A percentile compares a stretch with the other conserved stretches of the same genome.
Evolutionary conservation across 2,888 invertebrate genomes (phyloP).

Genomic region (Xylota segnis): DNA sequence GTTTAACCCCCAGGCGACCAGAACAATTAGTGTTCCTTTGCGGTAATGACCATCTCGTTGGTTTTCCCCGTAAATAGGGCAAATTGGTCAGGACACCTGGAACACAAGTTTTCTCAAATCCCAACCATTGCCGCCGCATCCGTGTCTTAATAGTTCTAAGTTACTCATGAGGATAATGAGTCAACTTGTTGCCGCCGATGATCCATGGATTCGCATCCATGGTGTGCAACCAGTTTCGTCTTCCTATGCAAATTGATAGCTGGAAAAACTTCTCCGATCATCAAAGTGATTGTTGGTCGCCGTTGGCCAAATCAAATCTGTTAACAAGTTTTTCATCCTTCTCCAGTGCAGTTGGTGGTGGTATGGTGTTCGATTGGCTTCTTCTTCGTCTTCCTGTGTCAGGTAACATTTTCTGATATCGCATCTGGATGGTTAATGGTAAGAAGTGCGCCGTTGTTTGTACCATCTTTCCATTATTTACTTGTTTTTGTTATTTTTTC

Average conservation of each 20-base stretch:
- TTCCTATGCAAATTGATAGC: constrained; percentile 65
- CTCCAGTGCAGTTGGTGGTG: constrained; percentile 12
- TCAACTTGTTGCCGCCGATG: constrained; percentile 8
- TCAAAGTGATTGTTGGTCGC: constrained; percentile 72
- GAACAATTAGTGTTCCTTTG: constrained; percentile 14
- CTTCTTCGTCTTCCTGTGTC: constrained; percentile 66
- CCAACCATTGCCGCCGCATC: background rate
- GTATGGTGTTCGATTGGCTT: constrained; percentile 3
- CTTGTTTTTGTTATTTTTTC: constrained; percentile 50
- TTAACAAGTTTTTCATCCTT: constrained; percentile 74
- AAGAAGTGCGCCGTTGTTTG: constrained; percentile 34
- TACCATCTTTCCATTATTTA: constrained; percentile 68
- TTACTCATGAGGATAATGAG: constrained; percentile 56
- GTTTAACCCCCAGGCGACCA: background rate
- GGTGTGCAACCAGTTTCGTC: constrained; percentile 17
- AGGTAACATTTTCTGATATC: constrained; percentile 68
- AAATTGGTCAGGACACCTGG: constrained; percentile 1
- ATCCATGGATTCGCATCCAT: constrained; percentile 27
- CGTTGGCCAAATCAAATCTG: constrained; percentile 75
- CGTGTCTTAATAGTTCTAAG: background rate
- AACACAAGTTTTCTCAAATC: background rate
- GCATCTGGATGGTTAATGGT: constrained; percentile 44
- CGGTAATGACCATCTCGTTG: constrained; percentile 5
- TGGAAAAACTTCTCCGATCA: constrained; percentile 69
- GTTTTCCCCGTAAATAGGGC: constrained; percentile 12